Conservation (phyloP, 2,797 vertebrate genomes). For the Amphiprion clarkii region DNA sequence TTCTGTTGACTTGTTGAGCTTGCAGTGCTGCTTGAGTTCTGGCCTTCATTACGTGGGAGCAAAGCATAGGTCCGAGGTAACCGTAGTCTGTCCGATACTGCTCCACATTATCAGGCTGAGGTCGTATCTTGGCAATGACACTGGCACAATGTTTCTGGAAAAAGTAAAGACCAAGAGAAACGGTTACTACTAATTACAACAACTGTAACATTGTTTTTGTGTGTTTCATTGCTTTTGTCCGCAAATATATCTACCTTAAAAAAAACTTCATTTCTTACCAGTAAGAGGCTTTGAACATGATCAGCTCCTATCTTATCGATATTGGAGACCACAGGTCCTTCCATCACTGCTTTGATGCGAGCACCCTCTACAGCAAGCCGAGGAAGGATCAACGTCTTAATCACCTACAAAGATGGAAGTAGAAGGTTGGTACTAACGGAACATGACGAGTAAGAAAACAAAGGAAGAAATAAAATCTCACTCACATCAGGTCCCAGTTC, state of each 20-base stretch:
- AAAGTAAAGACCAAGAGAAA: constrained; percentile 5
- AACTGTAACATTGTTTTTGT: not conserved
- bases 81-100: constrained; percentile 91
- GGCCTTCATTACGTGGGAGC: constrained; percentile 93
- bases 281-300: constrained; percentile 93
- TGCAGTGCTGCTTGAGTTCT: constrained; percentile 93
- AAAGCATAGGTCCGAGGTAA: constrained; percentile 91
- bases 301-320: constrained; percentile 97
- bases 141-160: constrained; percentile 88
- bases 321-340: constrained; percentile 92
- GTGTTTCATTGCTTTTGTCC: not conserved
- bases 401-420: constrained; percentile 84
- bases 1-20: constrained; percentile 94
- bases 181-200: not conserved
- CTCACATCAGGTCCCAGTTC: constrained; percentile 94
- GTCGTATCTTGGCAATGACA: constrained; percentile 87
- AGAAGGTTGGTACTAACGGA: constrained; percentile 1
- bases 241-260: not conserved
- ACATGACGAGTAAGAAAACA: not conserved
- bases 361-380: constrained; percentile 90
- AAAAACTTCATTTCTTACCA: constrained; percentile 82
- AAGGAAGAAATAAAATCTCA: constrained; percentile 10
- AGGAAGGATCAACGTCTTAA: constrained; percentile 94
- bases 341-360: constrained; percentile 90
- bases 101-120: constrained; percentile 88